A percentile compares a stretch with the other conserved stretches of the same genome.
Evolutionary conservation across 1,140 invertebrate species (phyloP).

Genomic region (Parasteatoda tepidariorum): DNA sequence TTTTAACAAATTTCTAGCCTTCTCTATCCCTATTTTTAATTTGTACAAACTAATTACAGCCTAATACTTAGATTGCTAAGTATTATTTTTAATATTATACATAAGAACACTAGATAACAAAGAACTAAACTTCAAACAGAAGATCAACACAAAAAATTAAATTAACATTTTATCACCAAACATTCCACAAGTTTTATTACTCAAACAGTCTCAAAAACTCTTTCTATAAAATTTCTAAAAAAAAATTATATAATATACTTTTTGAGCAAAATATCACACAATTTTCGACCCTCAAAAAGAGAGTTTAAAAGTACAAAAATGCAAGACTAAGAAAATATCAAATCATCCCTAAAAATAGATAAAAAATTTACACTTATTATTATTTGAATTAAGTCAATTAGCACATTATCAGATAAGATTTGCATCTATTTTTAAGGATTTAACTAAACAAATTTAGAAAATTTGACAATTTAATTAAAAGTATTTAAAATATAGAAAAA

Average conservation of each 20-base stretch:
- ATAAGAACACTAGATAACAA: background rate
- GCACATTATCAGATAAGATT: background rate
- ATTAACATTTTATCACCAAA: conserved; percentile 26
- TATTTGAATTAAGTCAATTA: background rate
- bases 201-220: background rate
- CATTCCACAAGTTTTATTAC: background rate
- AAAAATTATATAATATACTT: background rate
- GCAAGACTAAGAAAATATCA: background rate
- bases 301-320: background rate
- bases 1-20: background rate
- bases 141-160: conserved; percentile 37
- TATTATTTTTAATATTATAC: background rate
- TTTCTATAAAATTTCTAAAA: background rate
- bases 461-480: background rate
- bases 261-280: conserved; percentile 56
- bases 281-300: background rate
- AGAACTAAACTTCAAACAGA: conserved; percentile 30
- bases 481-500: no score
- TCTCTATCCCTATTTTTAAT: background rate
- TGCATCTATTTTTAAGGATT: background rate
- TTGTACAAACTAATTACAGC: background rate
- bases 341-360: background rate
- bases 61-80: background rate
- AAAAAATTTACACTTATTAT: background rate
- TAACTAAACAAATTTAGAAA: background rate